Conservation (phyloP, 2,888 invertebrate genomes). For the Falcaria lacertinaria region DNA sequence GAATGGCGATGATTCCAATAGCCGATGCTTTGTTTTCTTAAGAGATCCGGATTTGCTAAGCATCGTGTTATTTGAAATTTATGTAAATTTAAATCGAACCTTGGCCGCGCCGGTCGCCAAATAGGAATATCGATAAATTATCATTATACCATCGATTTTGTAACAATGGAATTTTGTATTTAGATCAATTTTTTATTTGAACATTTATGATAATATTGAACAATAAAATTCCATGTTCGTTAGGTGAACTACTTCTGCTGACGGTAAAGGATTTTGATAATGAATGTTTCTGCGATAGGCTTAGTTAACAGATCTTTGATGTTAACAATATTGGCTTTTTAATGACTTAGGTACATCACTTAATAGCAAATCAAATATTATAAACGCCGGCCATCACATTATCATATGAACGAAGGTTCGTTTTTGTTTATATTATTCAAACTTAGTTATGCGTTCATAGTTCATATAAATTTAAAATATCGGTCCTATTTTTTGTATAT, state of each 20-base stretch:
- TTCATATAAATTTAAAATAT: no score
- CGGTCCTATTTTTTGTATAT: no score
- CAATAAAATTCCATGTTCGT: background rate
- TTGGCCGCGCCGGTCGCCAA: background rate
- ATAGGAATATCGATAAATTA: background rate
- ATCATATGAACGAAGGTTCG: no score
- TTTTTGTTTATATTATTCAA: no score
- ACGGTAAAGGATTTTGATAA: background rate
- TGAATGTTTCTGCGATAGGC: background rate
- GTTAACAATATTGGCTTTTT: background rate
- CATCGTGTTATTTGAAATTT: background rate
- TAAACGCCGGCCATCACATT: background rate
- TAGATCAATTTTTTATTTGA: background rate
- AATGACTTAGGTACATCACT: background rate
- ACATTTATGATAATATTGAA: background rate
- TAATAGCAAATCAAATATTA: background rate
- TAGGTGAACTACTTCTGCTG: background rate
- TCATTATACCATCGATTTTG: background rate
- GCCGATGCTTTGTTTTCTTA: background rate
- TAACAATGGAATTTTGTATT: background rate
- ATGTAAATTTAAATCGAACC: background rate
- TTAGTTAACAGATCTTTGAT: background rate
- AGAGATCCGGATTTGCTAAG: background rate
- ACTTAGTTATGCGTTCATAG: no score
- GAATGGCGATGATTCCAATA: background rate